Percentiles rank a stretch among this genome's conserved stretches.
phyloP scores from a whole-genome alignment of 2,888 invertebrate species.

The Monoplex corrugatus region DNA sequence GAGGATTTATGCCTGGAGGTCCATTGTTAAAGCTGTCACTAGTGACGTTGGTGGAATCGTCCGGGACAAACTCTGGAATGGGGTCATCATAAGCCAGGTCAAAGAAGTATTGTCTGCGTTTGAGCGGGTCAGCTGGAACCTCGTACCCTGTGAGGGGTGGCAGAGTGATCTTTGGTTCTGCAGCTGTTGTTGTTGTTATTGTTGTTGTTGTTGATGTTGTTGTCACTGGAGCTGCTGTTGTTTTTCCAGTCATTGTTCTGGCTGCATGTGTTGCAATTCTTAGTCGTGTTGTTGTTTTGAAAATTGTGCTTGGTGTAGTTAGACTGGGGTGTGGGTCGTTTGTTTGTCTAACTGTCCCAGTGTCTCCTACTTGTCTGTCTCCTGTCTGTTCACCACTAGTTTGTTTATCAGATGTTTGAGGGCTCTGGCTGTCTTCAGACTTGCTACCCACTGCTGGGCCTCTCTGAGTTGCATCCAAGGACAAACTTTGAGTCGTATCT shows the following conservation, averaged over 20 bases:
- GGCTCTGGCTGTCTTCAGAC: too few relatives aligned
- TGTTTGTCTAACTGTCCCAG: background rate
- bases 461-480: too few relatives aligned
- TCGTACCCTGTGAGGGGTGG: constrained; percentile 20
- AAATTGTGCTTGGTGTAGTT: background rate
- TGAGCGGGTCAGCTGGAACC: background rate
- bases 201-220: background rate
- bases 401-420: too few relatives aligned
- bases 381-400: background rate
- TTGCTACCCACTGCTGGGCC: too few relatives aligned
- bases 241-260: background rate
- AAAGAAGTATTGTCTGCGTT: constrained; percentile 6
- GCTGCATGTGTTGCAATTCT: background rate
- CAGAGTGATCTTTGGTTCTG: background rate
- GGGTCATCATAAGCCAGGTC: constrained; percentile 12
- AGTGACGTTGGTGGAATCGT: background rate
- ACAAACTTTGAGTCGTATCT: too few relatives aligned
- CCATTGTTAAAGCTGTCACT: background rate
- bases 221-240: background rate
- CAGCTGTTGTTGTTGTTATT: background rate
- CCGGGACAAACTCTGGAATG: background rate
- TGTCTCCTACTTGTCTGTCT: background rate
- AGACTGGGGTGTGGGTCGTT: background rate
- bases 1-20: background rate
- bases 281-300: background rate